Base-by-base conservation (phyloP, 2,113 vertebrate genomes). In the Onychorhynchus coronatus region DNA sequence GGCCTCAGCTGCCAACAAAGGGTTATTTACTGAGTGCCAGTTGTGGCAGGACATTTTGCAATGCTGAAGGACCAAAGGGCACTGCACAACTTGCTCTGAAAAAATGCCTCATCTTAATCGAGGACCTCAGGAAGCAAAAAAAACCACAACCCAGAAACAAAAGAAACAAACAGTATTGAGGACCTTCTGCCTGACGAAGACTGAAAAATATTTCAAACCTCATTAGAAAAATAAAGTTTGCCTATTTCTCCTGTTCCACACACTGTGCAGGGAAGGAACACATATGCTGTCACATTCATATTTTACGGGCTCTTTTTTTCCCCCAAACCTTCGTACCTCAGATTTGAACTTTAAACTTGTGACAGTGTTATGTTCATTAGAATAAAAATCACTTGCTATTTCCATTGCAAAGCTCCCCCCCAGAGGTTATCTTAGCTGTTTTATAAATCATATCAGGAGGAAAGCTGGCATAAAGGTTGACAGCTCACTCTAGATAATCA, bases 321-420 rank as follows among this genome's bases (percentile, higher is more conserved):
- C 75, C 83, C 72, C 25, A 91, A 86, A 94, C 88, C 93, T 95
- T 96, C 49, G 15, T 96, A 89, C 70, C 91, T 97, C 71, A 90
- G 85, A 93, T 92, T 92, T 96, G 96, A 97, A 96, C 97, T 96
- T 97, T 97, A 96, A 96, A 96, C 95, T 96, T 91, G 68, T 97
- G 96, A 97, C 96, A 97, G 94, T 91, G 91, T 88, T 95, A 95
- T 96, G 95, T 97, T 97, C 97, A 97, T 97, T 96, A 97, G 94
- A 96, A 96, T 96, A 95, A 97, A 91, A 97, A 97, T 91, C 91
- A 71, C 96, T 95, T 96, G 88, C 95, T 92, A 95, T 97, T 97
- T 97, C 94, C 93, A 95, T 95, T 94, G 90, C 85, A 95, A 92
- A 97, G 94, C 83, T 95, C 94, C 84, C 92, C 95, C 82, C 62